Percentiles rank a stretch among this genome's conserved stretches.
Evolutionary conservation across 2,797 vertebrate species (phyloP).

Genomic region (Urophycis tenuis): DNA sequence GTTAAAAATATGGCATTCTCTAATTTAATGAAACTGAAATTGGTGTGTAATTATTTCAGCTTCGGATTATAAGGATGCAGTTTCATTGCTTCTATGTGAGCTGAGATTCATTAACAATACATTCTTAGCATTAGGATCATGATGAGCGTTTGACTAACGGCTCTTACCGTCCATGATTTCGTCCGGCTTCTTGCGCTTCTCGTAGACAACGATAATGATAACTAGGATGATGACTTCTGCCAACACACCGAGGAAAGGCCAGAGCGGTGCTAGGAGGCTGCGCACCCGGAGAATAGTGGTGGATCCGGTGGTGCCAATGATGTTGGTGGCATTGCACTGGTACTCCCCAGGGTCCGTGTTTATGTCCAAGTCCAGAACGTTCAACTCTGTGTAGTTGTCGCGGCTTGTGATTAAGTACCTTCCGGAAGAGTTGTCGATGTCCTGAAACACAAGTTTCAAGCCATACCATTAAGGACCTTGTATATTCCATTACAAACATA

Average conservation of each 20-base stretch:
- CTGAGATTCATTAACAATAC: background rate
- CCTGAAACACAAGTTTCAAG: constrained; percentile 64
- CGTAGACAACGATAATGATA: constrained; percentile 96
- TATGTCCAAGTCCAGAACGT: constrained; percentile 85
- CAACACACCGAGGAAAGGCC: constrained; percentile 96
- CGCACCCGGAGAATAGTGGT: constrained; percentile 89
- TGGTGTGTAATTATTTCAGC: background rate
- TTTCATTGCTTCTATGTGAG: too few relatives aligned
- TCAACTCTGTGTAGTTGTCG: constrained; percentile 92
- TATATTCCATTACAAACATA: background rate
- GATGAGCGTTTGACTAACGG: constrained; percentile 15
- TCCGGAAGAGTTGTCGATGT: constrained; percentile 83
- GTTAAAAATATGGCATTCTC: background rate
- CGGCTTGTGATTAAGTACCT: constrained; percentile 85
- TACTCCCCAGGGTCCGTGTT: constrained; percentile 86
- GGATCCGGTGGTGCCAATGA: constrained; percentile 69
- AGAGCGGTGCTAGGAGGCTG: constrained; percentile 92
- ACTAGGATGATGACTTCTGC: constrained; percentile 96
- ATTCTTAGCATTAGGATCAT: background rate
- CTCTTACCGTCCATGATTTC: constrained; percentile 91
- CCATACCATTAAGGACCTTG: constrained; percentile 12
- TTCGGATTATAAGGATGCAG: too few relatives aligned
- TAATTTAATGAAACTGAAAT: background rate
- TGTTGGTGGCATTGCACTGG: constrained; percentile 88
- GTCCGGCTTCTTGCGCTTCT: constrained; percentile 98